Percentiles rank a stretch among this genome's conserved stretches.
Evolutionary conservation across 2,888 invertebrate genomes (phyloP).

Genomic region (Chymomyza amoena): DNA sequence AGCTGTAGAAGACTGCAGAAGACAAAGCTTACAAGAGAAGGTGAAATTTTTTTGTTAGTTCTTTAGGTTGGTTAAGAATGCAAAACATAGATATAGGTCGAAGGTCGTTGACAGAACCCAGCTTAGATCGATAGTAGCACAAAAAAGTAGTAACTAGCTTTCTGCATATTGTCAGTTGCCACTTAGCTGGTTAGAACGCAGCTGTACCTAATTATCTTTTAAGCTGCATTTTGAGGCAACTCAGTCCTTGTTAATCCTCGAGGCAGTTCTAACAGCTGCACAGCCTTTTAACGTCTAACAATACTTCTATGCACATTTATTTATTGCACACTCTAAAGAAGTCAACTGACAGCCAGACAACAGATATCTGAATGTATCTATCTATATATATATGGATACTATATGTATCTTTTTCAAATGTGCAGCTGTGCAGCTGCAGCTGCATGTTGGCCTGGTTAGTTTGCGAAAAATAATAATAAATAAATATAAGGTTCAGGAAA

Average conservation of each 20-base stretch:
- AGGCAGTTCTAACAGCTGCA: too few relatives aligned
- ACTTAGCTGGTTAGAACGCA: too few relatives aligned
- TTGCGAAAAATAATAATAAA: neutral
- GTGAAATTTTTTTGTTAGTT: conserved; percentile 11
- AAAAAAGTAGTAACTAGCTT: too few relatives aligned
- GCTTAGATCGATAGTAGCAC: neutral
- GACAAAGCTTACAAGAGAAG: neutral
- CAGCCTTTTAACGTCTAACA: neutral
- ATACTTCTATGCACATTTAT: neutral
- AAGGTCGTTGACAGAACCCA: conserved; percentile 53
- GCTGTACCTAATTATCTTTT: too few relatives aligned
- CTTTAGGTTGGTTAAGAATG: conserved; percentile 26
- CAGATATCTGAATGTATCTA: neutral
- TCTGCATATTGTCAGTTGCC: too few relatives aligned
- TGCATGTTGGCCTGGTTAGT: neutral
- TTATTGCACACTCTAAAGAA: neutral
- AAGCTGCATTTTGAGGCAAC: too few relatives aligned
- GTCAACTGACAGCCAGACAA: neutral
- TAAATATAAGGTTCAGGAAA: neutral
- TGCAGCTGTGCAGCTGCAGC: neutral
- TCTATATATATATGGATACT: too few relatives aligned
- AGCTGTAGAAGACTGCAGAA: neutral
- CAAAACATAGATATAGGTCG: conserved; percentile 47
- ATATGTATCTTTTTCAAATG: neutral
- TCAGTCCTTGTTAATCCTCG: neutral